phyloP scores from a whole-genome alignment of 2,888 invertebrate species.

The Carterocephalus palaemon region DNA sequence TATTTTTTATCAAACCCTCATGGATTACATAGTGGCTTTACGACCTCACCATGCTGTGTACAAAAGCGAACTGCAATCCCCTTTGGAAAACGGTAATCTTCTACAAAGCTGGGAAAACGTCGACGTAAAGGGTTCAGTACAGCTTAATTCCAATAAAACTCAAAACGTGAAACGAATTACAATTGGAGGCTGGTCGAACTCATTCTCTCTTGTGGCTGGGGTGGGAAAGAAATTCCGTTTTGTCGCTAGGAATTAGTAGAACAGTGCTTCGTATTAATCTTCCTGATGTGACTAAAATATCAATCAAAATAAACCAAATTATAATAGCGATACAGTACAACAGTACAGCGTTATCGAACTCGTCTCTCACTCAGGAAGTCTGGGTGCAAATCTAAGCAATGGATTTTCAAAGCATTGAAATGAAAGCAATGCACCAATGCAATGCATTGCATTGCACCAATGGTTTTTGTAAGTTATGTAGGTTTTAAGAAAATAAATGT shows the following conservation, averaged over 20 bases:
- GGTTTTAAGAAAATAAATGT: too few species aligned
- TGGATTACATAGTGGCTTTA: too few species aligned
- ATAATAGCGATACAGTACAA: too few species aligned
- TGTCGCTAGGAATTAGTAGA: slow-evolving; percentile 4
- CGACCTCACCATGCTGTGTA: neutral
- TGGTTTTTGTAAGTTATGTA: too few species aligned
- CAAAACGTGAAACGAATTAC: slow-evolving; percentile 64
- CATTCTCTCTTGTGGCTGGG: slow-evolving; percentile 27
- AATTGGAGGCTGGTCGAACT: slow-evolving; percentile 35
- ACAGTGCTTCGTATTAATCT: slow-evolving; percentile 4
- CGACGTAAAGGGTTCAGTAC: slow-evolving; percentile 64
- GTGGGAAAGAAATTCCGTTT: slow-evolving; percentile 1
- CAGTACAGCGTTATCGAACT: too few species aligned
- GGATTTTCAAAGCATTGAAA: too few species aligned
- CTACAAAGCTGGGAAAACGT: slow-evolving; percentile 58
- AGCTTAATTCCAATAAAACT: slow-evolving; percentile 74
- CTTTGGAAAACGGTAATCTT: slow-evolving; percentile 55
- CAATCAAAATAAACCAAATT: too few species aligned
- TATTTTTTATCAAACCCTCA: too few species aligned
- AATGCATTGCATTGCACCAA: too few species aligned
- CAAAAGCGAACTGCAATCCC: slow-evolving; percentile 36
- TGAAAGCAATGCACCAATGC: too few species aligned
- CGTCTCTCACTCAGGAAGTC: too few species aligned
- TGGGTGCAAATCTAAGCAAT: too few species aligned
- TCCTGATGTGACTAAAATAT: neutral